A percentile compares a stretch with the other conserved stretches of the same genome.
Evolutionary conservation across 2,888 invertebrate species (phyloP).

Genomic region (Drosophila neonasuta): DNA sequence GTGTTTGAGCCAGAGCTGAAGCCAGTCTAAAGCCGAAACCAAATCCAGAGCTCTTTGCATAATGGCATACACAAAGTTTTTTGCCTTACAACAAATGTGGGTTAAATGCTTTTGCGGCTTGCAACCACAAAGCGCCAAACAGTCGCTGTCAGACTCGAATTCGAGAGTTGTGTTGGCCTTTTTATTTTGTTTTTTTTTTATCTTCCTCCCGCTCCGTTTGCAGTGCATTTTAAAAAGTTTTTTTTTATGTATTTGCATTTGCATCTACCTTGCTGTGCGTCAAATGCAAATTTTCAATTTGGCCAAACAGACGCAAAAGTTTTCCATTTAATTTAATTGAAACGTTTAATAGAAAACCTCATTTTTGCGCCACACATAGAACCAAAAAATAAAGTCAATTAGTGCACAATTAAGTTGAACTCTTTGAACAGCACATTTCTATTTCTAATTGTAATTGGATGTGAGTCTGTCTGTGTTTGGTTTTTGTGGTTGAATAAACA

Average conservation of each 20-base stretch:
- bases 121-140: constrained; percentile 47
- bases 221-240: constrained; percentile 9
- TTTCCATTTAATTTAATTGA: constrained; percentile 68
- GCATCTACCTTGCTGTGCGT: constrained; percentile 39
- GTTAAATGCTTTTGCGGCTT: constrained; percentile 76
- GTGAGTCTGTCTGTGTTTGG: background rate
- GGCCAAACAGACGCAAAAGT: constrained; percentile 43
- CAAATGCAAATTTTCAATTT: constrained; percentile 68
- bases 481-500: constrained; percentile 1
- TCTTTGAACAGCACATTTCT: constrained; percentile 18
- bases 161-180: constrained; percentile 13
- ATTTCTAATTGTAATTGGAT: constrained; percentile 17
- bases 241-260: background rate
- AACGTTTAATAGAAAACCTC: constrained; percentile 38
- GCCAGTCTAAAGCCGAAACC: constrained; percentile 22
- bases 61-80: constrained; percentile 55
- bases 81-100: constrained; percentile 65
- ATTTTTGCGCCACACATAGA: constrained; percentile 15
- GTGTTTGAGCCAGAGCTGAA: constrained; percentile 13
- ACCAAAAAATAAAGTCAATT: constrained; percentile 60
- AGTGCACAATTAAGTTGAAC: constrained; percentile 59
- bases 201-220: background rate
- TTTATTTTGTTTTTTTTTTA: background rate
- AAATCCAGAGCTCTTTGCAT: constrained; percentile 58
- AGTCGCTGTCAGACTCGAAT: constrained; percentile 14